Evolutionary conservation across 2,888 invertebrate species (phyloP).

Genomic region (Rosalia funebris): DNA sequence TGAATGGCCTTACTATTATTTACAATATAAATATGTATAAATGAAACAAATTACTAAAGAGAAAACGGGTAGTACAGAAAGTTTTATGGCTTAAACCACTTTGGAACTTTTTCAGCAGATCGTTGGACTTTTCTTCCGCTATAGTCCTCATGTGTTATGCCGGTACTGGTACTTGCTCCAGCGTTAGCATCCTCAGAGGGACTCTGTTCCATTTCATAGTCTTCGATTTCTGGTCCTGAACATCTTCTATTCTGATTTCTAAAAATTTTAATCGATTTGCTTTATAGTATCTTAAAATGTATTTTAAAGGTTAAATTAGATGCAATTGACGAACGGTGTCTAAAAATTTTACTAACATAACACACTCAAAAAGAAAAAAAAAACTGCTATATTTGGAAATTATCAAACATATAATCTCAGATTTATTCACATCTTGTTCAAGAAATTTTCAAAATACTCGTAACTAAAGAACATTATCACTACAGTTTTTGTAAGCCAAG

Average conservation of each 20-base stretch:
- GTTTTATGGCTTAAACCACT: constrained; percentile 59
- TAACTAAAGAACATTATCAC: too few relatives aligned
- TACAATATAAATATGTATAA: constrained; percentile 9
- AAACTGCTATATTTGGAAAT: too few relatives aligned
- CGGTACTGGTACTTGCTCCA: constrained; percentile 56
- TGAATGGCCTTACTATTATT: constrained; percentile 10
- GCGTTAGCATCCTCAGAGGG: constrained; percentile 47
- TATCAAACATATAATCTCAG: too few relatives aligned
- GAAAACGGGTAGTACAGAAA: neutral
- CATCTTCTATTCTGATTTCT: constrained; percentile 46
- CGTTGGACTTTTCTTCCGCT: constrained; percentile 45
- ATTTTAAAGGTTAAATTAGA: too few relatives aligned
- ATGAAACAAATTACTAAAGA: neutral
- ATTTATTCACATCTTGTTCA: too few relatives aligned
- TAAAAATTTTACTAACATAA: too few relatives aligned
- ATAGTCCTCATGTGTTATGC: constrained; percentile 40
- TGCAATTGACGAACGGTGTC: too few relatives aligned
- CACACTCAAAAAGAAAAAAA: too few relatives aligned
- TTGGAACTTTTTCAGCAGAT: constrained; percentile 58
- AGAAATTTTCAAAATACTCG: too few relatives aligned
- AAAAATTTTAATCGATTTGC: too few relatives aligned
- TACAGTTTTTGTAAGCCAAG: too few relatives aligned
- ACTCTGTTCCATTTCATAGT: constrained; percentile 46
- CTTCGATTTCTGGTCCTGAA: constrained; percentile 27
- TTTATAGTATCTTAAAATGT: too few relatives aligned